Conservation (phyloP, 2,888 invertebrate species). For the Drosophila robusta region DNA sequence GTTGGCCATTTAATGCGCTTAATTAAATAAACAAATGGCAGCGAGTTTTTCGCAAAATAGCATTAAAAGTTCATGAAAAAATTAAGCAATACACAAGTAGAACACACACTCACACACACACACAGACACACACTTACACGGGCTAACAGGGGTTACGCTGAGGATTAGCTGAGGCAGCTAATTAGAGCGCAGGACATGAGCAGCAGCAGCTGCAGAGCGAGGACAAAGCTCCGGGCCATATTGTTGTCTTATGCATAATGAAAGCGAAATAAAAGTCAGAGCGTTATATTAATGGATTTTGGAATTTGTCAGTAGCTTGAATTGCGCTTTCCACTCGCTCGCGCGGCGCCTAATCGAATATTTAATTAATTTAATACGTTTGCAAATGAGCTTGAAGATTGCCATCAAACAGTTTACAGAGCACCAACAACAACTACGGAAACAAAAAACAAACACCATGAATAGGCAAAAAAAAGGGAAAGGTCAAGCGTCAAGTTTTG, state of each 20-base stretch:
- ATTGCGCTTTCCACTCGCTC: conserved; percentile 20
- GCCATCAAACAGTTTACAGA: conserved; percentile 37
- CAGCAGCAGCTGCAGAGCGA: neutral
- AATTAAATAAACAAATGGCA: conserved; percentile 79
- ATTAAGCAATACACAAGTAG: conserved; percentile 20
- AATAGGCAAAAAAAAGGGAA: conserved; percentile 11
- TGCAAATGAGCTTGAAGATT: conserved; percentile 65
- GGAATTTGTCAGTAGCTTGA: conserved; percentile 24
- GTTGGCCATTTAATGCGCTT: conserved; percentile 71
- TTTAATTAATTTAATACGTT: conserved; percentile 71
- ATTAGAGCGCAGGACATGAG: conserved; percentile 25
- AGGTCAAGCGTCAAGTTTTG: conserved; percentile 22
- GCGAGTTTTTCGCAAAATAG: conserved; percentile 45
- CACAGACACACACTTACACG: conserved; percentile 14
- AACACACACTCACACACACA: conserved; percentile 15
- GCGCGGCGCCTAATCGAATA: conserved; percentile 64
- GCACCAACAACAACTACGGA: conserved; percentile 29
- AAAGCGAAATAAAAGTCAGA: conserved; percentile 1
- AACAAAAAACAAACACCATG: conserved; percentile 29
- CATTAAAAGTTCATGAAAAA: conserved; percentile 55
- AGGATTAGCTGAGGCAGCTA: conserved; percentile 28
- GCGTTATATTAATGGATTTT: conserved; percentile 43
- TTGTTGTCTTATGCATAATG: conserved; percentile 19
- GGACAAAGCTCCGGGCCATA: neutral
- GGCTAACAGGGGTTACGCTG: neutral